Evolutionary conservation across 2,797 vertebrate genomes (phyloP).

Genomic region (Tachyglossus aculeatus): DNA sequence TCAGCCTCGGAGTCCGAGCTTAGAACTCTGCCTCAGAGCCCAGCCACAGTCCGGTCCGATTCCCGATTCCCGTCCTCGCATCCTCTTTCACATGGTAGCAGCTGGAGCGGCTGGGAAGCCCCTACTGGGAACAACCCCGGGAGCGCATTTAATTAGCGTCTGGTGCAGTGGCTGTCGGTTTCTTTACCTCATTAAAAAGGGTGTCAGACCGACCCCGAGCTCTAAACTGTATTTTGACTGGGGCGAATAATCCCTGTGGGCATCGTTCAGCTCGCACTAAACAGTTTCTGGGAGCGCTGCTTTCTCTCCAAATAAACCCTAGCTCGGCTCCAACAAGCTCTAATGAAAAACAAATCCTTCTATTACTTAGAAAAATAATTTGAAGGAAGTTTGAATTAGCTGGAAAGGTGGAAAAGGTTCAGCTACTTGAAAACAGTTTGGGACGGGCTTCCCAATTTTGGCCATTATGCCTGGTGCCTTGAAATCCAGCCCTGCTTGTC

Average conservation of each 20-base stretch:
- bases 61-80: too few relatives aligned
- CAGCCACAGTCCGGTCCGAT: too few relatives aligned
- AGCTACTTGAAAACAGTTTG: constrained; percentile 60
- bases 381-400: constrained; percentile 70
- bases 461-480: constrained; percentile 49
- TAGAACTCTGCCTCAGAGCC: too few relatives aligned
- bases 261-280: constrained; percentile 50
- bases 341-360: constrained; percentile 76
- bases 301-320: constrained; percentile 67
- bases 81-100: constrained; percentile 59
- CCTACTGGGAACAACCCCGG: constrained; percentile 51
- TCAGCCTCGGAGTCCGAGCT: too few relatives aligned
- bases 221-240: constrained; percentile 70
- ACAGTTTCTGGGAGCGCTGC: constrained; percentile 53
- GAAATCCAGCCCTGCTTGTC: constrained; percentile 59
- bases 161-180: constrained; percentile 29
- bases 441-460: constrained; percentile 61
- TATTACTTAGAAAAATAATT: constrained; percentile 75
- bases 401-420: constrained; percentile 65
- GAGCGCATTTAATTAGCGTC: constrained; percentile 68
- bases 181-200: constrained; percentile 60
- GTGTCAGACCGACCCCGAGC: constrained; percentile 65
- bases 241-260: constrained; percentile 68
- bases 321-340: constrained; percentile 64
- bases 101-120: constrained; percentile 39